phyloP scores from a whole-genome alignment of 2,113 vertebrate genomes.

The Struthidea cinerea region DNA sequence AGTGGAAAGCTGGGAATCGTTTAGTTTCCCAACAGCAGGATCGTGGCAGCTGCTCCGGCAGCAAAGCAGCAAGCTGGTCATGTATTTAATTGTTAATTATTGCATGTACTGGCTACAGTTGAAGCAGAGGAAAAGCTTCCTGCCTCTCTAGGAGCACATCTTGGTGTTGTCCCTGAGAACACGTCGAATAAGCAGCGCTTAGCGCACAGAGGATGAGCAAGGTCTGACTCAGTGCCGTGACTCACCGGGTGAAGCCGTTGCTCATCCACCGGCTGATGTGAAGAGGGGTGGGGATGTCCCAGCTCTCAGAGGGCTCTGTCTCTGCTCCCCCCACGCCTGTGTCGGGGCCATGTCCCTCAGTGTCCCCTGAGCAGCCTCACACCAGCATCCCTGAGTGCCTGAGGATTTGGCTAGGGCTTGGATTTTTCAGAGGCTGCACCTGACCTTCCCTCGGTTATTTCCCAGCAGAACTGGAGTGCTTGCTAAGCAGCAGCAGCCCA shows the following conservation, averaged over 20 bases:
- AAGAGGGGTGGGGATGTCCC: background rate
- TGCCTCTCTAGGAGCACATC: background rate
- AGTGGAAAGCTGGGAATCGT: background rate
- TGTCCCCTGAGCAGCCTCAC: background rate
- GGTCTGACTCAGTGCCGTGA: conserved; percentile 11
- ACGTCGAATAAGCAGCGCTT: rapidly evolving
- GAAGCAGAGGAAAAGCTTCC: background rate
- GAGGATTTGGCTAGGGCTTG: background rate
- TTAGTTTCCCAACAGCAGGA: background rate
- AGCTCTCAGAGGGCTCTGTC: background rate
- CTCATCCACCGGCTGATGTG: background rate
- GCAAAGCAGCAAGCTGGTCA: background rate
- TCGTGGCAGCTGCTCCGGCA: rapidly evolving
- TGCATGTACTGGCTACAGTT: rapidly evolving
- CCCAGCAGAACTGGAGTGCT: background rate
- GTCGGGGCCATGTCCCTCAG: background rate
- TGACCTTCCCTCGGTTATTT: background rate
- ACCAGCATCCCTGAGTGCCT: rapidly evolving
- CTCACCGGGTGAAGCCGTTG: background rate
- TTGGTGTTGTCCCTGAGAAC: rapidly evolving
- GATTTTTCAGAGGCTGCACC: background rate
- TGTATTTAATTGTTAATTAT: background rate
- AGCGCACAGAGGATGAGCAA: background rate
- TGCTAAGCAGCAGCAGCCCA: background rate
- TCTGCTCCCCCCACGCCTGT: rapidly evolving